These are phyloP conservation scores for Drosophila obscura DNA, from an alignment of 1,140 invertebrate genomes.

Conservation along the genomic window DNA sequence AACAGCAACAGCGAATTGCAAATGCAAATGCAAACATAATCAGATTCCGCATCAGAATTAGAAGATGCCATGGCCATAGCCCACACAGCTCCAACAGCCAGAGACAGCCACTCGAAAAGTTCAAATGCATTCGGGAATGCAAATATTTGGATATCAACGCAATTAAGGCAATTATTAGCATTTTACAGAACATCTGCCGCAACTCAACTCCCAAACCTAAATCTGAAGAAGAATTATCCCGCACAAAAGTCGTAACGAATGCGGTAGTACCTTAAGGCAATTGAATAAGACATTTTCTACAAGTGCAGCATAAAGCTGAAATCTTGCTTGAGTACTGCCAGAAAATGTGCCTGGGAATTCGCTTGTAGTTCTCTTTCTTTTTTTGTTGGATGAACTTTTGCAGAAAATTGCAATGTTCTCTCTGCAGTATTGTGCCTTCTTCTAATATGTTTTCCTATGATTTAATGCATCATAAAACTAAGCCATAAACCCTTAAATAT, in stretches of 20 bases:
- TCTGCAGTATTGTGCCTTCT: too few relatives aligned
- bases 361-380: too few relatives aligned
- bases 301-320: neutral
- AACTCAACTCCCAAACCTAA: conserved; percentile 31
- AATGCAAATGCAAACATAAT: conserved; percentile 63
- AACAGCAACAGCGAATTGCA: conserved; percentile 3
- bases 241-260: conserved; percentile 10
- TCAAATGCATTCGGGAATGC: conserved; percentile 55
- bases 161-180: conserved; percentile 67
- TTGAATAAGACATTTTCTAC: conserved; percentile 7
- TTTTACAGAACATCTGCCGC: conserved; percentile 55
- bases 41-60: conserved; percentile 36
- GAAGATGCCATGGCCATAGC: conserved; percentile 16
- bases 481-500: too few relatives aligned
- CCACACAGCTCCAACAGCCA: too few relatives aligned
- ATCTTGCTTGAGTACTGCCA: conserved; percentile 1
- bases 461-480: too few relatives aligned
- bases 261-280: conserved; percentile 14
- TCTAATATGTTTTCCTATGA: too few relatives aligned
- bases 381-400: too few relatives aligned
- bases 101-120: conserved; percentile 52
- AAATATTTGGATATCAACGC: conserved; percentile 60
- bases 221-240: conserved; percentile 11
- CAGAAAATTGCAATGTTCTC: too few relatives aligned
- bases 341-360: too few relatives aligned